Evolutionary conservation across 2,888 invertebrate species (phyloP), one percentile per base, ranked within the genome.

Genomic region (Clunio marinus): DNA sequence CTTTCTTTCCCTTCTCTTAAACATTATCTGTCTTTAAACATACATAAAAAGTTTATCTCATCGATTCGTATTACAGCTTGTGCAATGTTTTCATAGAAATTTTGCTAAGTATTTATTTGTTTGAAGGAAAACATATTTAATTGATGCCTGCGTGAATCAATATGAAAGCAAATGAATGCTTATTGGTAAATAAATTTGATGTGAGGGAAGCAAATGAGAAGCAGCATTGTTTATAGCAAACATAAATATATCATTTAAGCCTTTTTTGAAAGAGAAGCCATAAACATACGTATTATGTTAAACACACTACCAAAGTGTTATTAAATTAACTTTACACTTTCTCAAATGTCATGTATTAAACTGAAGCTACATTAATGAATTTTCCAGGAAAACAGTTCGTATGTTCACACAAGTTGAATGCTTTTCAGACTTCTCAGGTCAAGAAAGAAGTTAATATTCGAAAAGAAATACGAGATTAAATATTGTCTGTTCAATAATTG

Each of bases 291-390:
- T 8, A 55, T 4, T 27, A 41, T 57, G 57, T 57, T 57, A 37
- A 25, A 41, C 37, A 2, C 15, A 15, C 15, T 41, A 41, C 22
- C 13, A 45, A 65, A 65, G 46, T 65, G 63, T 62, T 41, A 65
- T 46, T 65, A 65, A 65, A 45, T 65, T 46, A 65, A 46, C 25
- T 65, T 65, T 65, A 35, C 37, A 46, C 63, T 65, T 65, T 46
- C 41, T 45, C 63, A 46, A 65, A 65, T 45, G 20, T 27, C 45
- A 65, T 1, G 25, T 32, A 62, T 13, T 37, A 45, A 45, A 45
- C 51, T 22, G 41, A 41, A 41, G 41, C 4, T n/a, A n/a, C n/a
- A n/a, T n/a, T 27, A 57, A 57, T 37, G 62, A 41, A 59, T 59
- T 59, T 57, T 59, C 59, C 32, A 20, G n/a, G 57, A 57, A 57